Evolutionary conservation across 2,888 invertebrate genomes (phyloP).

Genomic region (Andrena flavipes): DNA sequence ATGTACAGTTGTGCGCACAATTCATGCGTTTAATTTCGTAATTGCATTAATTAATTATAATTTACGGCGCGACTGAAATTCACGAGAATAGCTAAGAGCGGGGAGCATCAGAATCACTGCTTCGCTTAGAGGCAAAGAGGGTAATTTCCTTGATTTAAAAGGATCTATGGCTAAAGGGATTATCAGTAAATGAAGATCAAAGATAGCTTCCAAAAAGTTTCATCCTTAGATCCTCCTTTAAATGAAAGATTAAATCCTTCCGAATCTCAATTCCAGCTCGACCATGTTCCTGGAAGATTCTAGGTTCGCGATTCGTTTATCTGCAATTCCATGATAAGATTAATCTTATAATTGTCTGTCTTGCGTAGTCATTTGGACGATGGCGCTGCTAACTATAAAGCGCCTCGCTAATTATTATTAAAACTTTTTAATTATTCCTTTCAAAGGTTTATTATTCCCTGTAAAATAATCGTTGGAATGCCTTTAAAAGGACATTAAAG

Average conservation of each 20-base stretch:
- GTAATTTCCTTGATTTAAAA: constrained; percentile 54
- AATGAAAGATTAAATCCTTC: constrained; percentile 60
- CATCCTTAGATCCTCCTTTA: constrained; percentile 56
- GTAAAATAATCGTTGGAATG: neutral
- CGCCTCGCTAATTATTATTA: neutral
- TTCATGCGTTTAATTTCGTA: neutral
- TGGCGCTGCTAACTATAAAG: neutral
- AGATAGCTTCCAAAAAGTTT: constrained; percentile 62
- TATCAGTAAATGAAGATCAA: constrained; percentile 64
- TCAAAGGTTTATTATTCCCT: neutral
- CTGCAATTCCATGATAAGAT: constrained; percentile 40
- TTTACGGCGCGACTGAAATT: neutral
- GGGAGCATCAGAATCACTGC: neutral
- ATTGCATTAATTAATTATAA: neutral
- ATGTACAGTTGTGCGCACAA: neutral
- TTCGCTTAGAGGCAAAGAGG: constrained; percentile 8
- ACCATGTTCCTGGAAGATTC: constrained; percentile 15
- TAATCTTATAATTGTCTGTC: constrained; percentile 21
- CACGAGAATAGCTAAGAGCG: constrained; percentile 8
- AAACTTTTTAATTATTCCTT: neutral
- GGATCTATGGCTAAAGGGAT: constrained; percentile 53
- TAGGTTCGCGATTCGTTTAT: constrained; percentile 38
- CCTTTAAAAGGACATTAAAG: neutral
- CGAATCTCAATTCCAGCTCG: constrained; percentile 48
- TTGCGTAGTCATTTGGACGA: neutral